Evolutionary conservation across 2,888 invertebrate species (phyloP).

Genomic region (Zygogramma bicolorata): DNA sequence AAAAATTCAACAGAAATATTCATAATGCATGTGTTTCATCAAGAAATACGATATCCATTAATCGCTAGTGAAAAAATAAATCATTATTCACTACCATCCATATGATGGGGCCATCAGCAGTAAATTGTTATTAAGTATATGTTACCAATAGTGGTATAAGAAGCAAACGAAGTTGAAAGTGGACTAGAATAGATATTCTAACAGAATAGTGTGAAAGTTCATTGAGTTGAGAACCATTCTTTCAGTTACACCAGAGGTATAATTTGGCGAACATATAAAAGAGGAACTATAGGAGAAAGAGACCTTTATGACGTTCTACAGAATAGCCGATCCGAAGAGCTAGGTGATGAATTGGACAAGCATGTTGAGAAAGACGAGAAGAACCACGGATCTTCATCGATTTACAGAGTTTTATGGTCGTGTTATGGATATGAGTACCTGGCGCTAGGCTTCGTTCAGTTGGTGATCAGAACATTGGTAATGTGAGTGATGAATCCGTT

Average conservation of each 20-base stretch:
- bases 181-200: no score
- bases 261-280: conserved; percentile 72
- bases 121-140: no score
- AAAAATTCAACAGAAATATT: no score
- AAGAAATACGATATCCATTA: no score
- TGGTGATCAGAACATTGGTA: conserved; percentile 44
- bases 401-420: conserved; percentile 47
- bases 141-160: no score
- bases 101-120: no score
- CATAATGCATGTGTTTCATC: no score
- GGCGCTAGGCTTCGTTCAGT: conserved; percentile 47
- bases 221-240: conserved; percentile 18
- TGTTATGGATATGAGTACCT: conserved; percentile 53
- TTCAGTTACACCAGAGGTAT: conserved; percentile 76
- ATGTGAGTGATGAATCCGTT: conserved; percentile 39
- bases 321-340: conserved; percentile 56
- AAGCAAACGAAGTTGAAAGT: no score
- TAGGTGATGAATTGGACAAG: conserved; percentile 55
- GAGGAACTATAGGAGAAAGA: conserved; percentile 72
- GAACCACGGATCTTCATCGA: conserved; percentile 37
- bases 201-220: no score
- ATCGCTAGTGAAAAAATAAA: no score
- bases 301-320: conserved; percentile 71
- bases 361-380: conserved; percentile 47
- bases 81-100: no score